These are phyloP conservation scores for Polyodon spathula DNA, from an alignment of 2,113 vertebrate species.

Conservation along the genomic window DNA sequence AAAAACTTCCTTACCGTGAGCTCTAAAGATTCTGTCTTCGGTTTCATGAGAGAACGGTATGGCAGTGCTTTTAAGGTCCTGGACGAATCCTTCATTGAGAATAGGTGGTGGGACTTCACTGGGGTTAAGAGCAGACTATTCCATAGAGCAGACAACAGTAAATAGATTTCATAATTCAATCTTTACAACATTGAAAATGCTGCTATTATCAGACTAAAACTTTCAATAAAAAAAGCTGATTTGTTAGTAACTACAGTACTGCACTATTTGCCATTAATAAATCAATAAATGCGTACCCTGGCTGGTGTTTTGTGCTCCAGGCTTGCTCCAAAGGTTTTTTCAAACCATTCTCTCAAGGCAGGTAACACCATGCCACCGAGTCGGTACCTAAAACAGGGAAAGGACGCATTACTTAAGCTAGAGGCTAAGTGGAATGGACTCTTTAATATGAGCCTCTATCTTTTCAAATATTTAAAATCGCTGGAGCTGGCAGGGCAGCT, in stretches of 20 bases:
- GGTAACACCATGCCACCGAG: slow-evolving; percentile 86
- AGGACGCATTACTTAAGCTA: slow-evolving; percentile 31
- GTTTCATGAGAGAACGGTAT: slow-evolving; percentile 79
- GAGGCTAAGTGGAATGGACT: not conserved
- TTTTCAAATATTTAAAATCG: not conserved
- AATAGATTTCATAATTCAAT: too few species aligned
- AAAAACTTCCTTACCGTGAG: slow-evolving; percentile 70
- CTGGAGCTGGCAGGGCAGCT: not conserved
- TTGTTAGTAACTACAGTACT: too few species aligned
- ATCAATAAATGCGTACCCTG: slow-evolving; percentile 67
- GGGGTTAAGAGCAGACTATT: slow-evolving; percentile 71
- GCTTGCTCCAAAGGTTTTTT: slow-evolving; percentile 77
- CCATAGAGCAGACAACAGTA: slow-evolving; percentile 24
- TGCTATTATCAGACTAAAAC: too few species aligned
- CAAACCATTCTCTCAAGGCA: slow-evolving; percentile 85
- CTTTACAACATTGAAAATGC: too few species aligned
- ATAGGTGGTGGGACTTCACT: slow-evolving; percentile 66
- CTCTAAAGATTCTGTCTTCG: slow-evolving; percentile 86
- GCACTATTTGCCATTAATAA: too few species aligned
- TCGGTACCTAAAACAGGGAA: slow-evolving; percentile 68
- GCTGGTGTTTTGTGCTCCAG: slow-evolving; percentile 83
- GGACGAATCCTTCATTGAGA: slow-evolving; percentile 80
- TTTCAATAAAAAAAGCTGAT: too few species aligned
- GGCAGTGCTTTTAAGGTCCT: slow-evolving; percentile 73
- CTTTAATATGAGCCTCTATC: not conserved